Conservation (phyloP, 2,113 vertebrate species). For the Progne subis region DNA sequence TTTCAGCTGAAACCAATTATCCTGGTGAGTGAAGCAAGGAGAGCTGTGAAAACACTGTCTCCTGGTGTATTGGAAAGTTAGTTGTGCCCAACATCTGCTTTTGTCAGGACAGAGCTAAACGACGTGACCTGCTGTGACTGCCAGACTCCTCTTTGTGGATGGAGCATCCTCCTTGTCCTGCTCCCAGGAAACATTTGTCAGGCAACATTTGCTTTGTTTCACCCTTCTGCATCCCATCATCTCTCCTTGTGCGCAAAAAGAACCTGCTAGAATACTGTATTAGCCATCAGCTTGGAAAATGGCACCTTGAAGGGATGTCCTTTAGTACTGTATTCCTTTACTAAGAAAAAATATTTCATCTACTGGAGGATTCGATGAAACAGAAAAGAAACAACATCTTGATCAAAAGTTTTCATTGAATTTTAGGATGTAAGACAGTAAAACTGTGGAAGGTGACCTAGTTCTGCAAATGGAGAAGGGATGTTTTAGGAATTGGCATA, state of each 20-base stretch:
- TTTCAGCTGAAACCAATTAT: conserved; percentile 30
- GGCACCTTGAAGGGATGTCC: background rate
- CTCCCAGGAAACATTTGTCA: background rate
- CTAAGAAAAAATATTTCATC: background rate
- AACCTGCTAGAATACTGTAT: background rate
- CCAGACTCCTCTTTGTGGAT: background rate
- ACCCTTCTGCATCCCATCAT: background rate
- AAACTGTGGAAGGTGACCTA: background rate
- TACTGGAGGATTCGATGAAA: background rate
- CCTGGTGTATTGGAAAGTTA: background rate
- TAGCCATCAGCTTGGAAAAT: background rate
- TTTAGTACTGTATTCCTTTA: background rate
- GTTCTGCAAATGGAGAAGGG: background rate
- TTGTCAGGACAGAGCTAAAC: background rate
- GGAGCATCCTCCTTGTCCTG: background rate
- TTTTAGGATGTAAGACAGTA: background rate
- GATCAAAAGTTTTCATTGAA: background rate
- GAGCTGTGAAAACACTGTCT: background rate
- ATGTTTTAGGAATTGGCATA: background rate
- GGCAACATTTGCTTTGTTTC: background rate
- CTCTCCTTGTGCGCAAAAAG: background rate
- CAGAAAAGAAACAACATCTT: background rate
- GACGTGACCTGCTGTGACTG: background rate
- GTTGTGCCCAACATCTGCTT: background rate
- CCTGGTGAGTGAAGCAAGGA: background rate